These are phyloP conservation scores for Anastrepha obliqua DNA, from an alignment of 1,140 invertebrate genomes.

Conservation along the genomic window DNA sequence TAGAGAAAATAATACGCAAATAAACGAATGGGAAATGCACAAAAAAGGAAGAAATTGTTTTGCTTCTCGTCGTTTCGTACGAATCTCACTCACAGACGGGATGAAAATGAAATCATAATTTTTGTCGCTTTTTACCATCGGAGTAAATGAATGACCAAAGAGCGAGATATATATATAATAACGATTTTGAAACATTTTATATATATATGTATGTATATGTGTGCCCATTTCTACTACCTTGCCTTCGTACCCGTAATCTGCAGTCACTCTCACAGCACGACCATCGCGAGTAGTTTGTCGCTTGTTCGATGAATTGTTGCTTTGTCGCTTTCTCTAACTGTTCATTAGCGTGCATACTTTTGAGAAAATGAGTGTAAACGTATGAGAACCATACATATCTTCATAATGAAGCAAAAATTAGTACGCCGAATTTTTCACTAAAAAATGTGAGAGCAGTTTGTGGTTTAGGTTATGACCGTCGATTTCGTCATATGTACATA, in stretches of 20 bases:
- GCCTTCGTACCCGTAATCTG: slow-evolving; percentile 3
- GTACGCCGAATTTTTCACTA: slow-evolving; percentile 25
- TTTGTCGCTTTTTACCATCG: not conserved
- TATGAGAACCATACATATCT: not conserved
- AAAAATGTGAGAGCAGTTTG: slow-evolving; percentile 28
- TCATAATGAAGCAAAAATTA: not conserved
- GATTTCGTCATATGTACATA: slow-evolving; percentile 26
- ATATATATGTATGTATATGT: not conserved
- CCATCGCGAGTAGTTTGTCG: slow-evolving; percentile 27
- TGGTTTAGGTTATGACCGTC: not conserved
- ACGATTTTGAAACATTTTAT: slow-evolving; percentile 17
- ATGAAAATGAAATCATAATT: slow-evolving; percentile 37
- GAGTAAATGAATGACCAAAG: not conserved
- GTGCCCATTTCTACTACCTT: not conserved
- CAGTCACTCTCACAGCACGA: slow-evolving; percentile 13
- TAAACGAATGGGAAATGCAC: slow-evolving; percentile 14
- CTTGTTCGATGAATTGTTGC: slow-evolving; percentile 30
- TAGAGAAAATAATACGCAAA: slow-evolving; percentile 41
- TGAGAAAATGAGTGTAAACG: slow-evolving; percentile 30
- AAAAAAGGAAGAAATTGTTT: slow-evolving; percentile 32
- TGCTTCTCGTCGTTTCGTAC: slow-evolving; percentile 25
- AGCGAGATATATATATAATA: not conserved
- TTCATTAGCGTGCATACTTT: slow-evolving; percentile 46
- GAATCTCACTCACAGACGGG: slow-evolving; percentile 31
- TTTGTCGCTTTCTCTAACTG: slow-evolving; percentile 50